phyloP scores from a whole-genome alignment of 2,797 vertebrate species.

The Siniperca obscura region DNA sequence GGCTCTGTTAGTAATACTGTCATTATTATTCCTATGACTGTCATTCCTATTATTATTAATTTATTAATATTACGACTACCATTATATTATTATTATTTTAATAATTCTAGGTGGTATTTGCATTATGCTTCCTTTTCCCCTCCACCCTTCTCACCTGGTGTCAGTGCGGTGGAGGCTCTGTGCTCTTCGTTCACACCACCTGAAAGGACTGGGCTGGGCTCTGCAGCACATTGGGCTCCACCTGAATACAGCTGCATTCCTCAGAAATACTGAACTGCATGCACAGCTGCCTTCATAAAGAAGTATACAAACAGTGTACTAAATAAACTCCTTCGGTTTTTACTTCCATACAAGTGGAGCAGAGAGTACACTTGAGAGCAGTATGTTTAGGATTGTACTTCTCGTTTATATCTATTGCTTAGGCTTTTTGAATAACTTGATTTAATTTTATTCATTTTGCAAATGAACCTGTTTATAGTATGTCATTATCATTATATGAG shows the following conservation, averaged over 20 bases:
- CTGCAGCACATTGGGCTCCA: constrained; percentile 35
- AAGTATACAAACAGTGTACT: neutral
- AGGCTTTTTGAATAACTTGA: neutral
- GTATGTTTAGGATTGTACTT: neutral
- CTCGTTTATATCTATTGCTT: neutral
- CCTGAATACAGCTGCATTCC: constrained; percentile 24
- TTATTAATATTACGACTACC: neutral
- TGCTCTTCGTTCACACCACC: constrained; percentile 28
- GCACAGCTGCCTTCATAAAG: neutral
- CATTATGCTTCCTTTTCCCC: neutral
- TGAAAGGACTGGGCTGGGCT: constrained; percentile 54
- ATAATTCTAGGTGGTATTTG: neutral
- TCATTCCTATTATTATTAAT: no score
- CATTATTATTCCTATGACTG: no score
- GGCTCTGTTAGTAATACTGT: no score
- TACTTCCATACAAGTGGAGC: neutral
- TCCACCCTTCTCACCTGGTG: neutral
- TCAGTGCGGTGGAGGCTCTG: constrained; percentile 48
- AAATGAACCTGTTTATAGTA: neutral
- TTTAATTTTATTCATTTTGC: neutral
- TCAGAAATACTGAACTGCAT: neutral
- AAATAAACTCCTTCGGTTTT: neutral
- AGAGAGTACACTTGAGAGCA: neutral
- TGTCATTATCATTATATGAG: neutral
- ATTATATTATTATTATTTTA: neutral